Percentiles rank a stretch among this genome's conserved stretches.
Evolutionary conservation across 2,113 vertebrate species (phyloP).

Genomic region (Thalassarche chlororhynchos): DNA sequence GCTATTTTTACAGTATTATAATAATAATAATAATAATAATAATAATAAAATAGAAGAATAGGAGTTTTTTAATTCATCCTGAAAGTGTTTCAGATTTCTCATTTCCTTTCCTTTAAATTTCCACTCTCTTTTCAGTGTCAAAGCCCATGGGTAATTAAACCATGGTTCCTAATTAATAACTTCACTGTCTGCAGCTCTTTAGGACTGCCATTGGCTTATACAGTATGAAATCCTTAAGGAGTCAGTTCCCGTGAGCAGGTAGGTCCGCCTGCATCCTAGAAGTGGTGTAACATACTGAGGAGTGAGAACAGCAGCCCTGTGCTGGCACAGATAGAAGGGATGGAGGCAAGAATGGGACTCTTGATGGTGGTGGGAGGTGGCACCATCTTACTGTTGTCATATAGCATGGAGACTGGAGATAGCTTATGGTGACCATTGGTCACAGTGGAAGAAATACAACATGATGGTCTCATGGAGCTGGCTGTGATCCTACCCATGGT

Average conservation of each 20-base stretch:
- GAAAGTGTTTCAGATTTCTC: neutral
- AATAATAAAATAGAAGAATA: neutral
- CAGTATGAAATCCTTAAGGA: neutral
- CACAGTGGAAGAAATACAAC: neutral
- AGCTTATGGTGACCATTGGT: neutral
- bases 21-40: neutral
- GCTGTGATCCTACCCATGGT: neutral
- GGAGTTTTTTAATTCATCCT: neutral
- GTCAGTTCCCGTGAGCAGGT: neutral
- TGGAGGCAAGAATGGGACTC: neutral
- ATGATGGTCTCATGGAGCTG: neutral
- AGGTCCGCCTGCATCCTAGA: neutral
- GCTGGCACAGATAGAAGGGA: neutral
- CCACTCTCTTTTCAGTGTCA: neutral
- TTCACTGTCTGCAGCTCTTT: neutral
- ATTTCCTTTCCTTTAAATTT: neutral
- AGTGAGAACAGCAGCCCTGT: neutral
- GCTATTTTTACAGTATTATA: neutral
- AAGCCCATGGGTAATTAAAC: neutral
- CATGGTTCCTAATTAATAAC: neutral
- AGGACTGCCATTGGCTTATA: neutral
- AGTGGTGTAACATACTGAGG: neutral
- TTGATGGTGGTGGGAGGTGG: neutral
- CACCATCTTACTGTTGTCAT: neutral
- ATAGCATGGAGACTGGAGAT: neutral